Evolutionary conservation across 2,113 vertebrate genomes (phyloP).

Genomic region (Esox niger): DNA sequence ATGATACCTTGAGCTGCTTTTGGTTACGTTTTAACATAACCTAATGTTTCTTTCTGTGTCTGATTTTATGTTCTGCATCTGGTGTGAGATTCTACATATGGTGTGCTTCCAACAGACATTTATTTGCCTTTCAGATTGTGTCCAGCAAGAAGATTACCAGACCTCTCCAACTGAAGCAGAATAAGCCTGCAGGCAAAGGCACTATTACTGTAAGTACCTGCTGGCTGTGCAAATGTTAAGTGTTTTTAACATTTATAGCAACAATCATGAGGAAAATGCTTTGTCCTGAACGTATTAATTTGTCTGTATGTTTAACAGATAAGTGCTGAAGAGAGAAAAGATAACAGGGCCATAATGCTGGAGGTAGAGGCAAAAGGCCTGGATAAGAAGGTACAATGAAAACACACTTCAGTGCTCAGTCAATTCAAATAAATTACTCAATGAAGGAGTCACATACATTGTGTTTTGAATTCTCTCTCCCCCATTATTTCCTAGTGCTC

Average conservation of each 20-base stretch:
- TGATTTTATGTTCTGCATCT: too few species aligned
- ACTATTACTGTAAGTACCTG: constrained; percentile 73
- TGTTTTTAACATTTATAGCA: not conserved
- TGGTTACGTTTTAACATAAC: too few species aligned
- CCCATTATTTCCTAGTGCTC: not conserved
- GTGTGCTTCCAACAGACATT: not conserved
- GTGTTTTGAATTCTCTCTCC: not conserved
- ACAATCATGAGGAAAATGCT: not conserved
- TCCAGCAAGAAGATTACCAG: constrained; percentile 81
- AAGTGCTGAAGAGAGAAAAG: constrained; percentile 86
- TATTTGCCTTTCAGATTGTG: constrained; percentile 76
- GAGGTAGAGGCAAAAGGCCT: constrained; percentile 85
- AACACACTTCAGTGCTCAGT: too few species aligned
- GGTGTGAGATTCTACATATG: too few species aligned
- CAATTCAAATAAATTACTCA: too few species aligned
- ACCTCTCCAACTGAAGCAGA: constrained; percentile 84
- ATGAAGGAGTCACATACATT: too few species aligned
- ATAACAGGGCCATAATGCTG: constrained; percentile 79
- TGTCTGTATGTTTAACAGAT: constrained; percentile 66
- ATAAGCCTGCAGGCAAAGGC: constrained; percentile 88
- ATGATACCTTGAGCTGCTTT: too few species aligned
- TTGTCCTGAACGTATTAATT: not conserved
- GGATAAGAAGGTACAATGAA: constrained; percentile 84
- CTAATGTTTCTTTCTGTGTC: not conserved
- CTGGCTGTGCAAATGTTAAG: not conserved